A percentile compares a stretch with the other conserved stretches of the same genome.
Conservation (phyloP, 2,888 invertebrate species). For the Andricus curvator region DNA sequence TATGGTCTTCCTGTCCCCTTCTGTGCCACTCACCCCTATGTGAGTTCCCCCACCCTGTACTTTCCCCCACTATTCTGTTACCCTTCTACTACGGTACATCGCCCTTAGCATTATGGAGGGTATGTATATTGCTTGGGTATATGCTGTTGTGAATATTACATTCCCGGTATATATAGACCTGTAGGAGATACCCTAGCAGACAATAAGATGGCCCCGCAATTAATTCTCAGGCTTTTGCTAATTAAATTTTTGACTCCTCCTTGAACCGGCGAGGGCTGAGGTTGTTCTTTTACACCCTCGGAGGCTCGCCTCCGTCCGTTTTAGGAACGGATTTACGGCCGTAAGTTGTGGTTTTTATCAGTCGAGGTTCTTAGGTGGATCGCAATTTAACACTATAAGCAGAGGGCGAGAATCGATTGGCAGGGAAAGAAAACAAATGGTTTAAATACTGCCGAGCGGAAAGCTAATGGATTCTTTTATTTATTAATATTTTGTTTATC, state of each 20-base stretch:
- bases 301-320: neutral
- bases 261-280: constrained; percentile 1
- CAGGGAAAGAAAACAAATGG: neutral
- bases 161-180: constrained; percentile 71
- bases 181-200: constrained; percentile 49
- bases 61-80: constrained; percentile 33
- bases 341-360: constrained; percentile 12
- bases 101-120: constrained; percentile 51
- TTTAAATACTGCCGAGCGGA: neutral
- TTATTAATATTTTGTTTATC: too few relatives aligned
- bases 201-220: constrained; percentile 75
- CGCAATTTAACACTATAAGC: constrained; percentile 16
- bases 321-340: constrained; percentile 7
- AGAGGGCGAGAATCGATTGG: neutral
- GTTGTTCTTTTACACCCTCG: neutral
- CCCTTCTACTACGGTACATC: constrained; percentile 55
- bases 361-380: neutral
- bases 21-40: constrained; percentile 19
- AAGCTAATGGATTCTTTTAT: neutral
- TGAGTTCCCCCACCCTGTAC: neutral
- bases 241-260: constrained; percentile 74
- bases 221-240: constrained; percentile 76
- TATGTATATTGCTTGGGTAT: constrained; percentile 60
- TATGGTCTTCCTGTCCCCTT: constrained; percentile 25
- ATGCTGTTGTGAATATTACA: constrained; percentile 77